phyloP scores from a whole-genome alignment of 2,888 invertebrate genomes.

The Ichneumon xanthorius region DNA sequence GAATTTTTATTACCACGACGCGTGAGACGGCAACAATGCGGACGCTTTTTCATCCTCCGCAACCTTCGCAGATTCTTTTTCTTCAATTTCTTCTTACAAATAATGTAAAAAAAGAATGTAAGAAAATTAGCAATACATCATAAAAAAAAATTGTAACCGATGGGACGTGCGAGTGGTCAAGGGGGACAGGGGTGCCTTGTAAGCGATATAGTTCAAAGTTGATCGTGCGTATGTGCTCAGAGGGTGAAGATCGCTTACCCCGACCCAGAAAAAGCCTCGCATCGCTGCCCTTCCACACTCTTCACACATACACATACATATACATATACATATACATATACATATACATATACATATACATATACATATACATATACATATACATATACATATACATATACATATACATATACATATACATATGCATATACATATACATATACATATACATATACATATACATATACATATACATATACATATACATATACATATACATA shows the following conservation, averaged over 20 bases:
- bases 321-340: too few species aligned
- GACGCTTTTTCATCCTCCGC: background rate
- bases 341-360: too few species aligned
- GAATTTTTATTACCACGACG: constrained; percentile 7
- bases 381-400: too few species aligned
- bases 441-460: too few species aligned
- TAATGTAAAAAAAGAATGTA: background rate
- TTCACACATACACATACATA: background rate
- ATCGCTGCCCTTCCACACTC: background rate
- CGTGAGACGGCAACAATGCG: background rate
- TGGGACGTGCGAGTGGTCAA: background rate
- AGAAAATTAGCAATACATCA: too few species aligned
- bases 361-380: background rate
- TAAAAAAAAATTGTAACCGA: background rate
- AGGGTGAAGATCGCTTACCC: constrained; percentile 51
- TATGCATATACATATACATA: too few species aligned
- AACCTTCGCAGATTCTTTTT: background rate
- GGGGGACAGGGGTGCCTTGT: constrained; percentile 12
- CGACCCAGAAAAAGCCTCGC: constrained; percentile 58
- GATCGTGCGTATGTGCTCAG: constrained; percentile 41
- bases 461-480: background rate
- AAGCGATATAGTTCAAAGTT: constrained; percentile 38
- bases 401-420: too few species aligned
- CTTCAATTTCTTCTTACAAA: background rate
- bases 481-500: background rate